A percentile compares a stretch with the other conserved stretches of the same genome.
These are phyloP conservation scores for Emydoidea blandingii DNA, from an alignment of 2,797 vertebrate genomes.

Conservation along the genomic window DNA sequence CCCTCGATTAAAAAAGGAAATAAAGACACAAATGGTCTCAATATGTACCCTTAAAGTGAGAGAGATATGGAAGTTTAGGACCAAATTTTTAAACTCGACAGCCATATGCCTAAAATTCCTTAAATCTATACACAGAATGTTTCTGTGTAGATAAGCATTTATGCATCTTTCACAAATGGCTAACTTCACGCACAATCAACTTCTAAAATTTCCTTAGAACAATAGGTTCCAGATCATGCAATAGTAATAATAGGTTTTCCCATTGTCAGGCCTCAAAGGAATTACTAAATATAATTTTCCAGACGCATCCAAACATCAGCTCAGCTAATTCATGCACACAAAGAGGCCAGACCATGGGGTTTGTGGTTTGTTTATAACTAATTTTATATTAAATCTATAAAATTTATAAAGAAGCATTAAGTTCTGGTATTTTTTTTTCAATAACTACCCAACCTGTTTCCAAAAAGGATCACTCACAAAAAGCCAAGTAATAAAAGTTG, in stretches of 20 bases:
- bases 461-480: constrained; percentile 65
- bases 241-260: constrained; percentile 36
- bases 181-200: not conserved
- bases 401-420: constrained; percentile 17
- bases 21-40: not conserved
- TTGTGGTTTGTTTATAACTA: constrained; percentile 27
- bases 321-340: constrained; percentile 11
- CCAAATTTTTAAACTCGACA: not conserved
- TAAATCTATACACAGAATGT: not conserved
- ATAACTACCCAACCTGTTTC: constrained; percentile 39
- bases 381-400: constrained; percentile 60
- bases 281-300: constrained; percentile 58
- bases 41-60: not conserved
- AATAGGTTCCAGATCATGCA: not conserved
- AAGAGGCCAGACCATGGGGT: constrained; percentile 21
- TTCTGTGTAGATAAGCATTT: not conserved
- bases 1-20: not conserved
- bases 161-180: not conserved
- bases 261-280: constrained; percentile 33
- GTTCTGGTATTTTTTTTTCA: not conserved
- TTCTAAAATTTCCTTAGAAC: not conserved
- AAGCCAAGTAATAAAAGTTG: constrained; percentile 56
- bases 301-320: constrained; percentile 52
- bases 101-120: not conserved
- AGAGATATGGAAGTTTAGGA: not conserved